Conservation (phyloP, 2,113 vertebrate species). For the Notarius quadriscutis region DNA sequence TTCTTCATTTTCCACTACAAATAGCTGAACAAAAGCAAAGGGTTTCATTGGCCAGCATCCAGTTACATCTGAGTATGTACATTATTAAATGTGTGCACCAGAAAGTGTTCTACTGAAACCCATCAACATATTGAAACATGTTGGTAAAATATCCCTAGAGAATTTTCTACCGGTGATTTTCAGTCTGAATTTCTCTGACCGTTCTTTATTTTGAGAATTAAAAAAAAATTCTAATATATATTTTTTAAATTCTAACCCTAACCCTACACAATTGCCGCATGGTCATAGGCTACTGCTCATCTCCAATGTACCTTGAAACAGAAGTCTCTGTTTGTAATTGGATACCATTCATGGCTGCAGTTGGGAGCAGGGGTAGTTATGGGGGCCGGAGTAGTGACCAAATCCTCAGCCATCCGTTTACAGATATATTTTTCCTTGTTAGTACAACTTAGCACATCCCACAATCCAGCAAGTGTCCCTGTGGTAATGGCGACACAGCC, state of each 20-base stretch:
- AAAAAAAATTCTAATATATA: too few species aligned
- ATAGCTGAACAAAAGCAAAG: constrained; percentile 58
- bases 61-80: not conserved
- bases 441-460: constrained; percentile 87
- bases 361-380: constrained; percentile 49
- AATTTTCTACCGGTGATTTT: not conserved
- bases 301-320: constrained; percentile 79
- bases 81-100: not conserved
- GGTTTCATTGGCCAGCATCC: not conserved
- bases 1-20: constrained; percentile 46
- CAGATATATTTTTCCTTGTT: constrained; percentile 89
- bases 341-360: constrained; percentile 73
- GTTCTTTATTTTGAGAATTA: not conserved
- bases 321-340: constrained; percentile 57
- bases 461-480: constrained; percentile 86
- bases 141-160: not conserved
- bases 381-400: constrained; percentile 68
- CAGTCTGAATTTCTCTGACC: not conserved
- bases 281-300: not conserved
- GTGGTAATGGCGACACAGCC: constrained; percentile 91
- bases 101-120: not conserved
- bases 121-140: not conserved
- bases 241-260: too few species aligned
- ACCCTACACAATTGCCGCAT: not conserved
- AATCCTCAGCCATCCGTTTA: constrained; percentile 83